Percentiles rank a stretch among this genome's conserved stretches.
These are phyloP conservation scores for Marmota monax DNA, from an alignment of 2,113 vertebrate genomes.

Conservation along the genomic window DNA sequence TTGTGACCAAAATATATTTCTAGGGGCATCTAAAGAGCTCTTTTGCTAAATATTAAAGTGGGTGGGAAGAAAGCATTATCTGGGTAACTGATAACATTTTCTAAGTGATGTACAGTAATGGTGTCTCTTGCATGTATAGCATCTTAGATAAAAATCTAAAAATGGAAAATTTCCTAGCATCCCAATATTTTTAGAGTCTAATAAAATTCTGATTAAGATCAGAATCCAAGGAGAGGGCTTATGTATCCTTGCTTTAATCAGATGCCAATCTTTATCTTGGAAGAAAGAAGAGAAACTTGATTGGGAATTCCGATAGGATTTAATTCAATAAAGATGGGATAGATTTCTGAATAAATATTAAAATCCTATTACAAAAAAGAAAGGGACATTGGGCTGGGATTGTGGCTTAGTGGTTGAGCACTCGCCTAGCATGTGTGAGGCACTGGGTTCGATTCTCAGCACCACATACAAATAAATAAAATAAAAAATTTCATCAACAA, in stretches of 20 bases:
- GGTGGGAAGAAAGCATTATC: slow-evolving; percentile 61
- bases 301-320: not conserved
- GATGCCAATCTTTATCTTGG: not conserved
- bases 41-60: not conserved
- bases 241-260: not conserved
- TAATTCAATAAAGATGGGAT: not conserved
- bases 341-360: not conserved
- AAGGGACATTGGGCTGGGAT: no score
- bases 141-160: not conserved
- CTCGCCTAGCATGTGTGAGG: no score
- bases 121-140: not conserved
- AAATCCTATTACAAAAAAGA: not conserved
- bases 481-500: no score
- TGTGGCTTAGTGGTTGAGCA: no score
- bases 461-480: no score
- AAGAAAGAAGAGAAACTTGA: not conserved
- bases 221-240: not conserved
- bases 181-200: not conserved
- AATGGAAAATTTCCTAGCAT: not conserved
- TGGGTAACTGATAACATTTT: not conserved
- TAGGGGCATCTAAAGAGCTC: not conserved
- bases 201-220: not conserved
- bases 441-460: no score
- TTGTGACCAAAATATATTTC: not conserved
- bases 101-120: not conserved